phyloP scores from a whole-genome alignment of 2,888 invertebrate species.

The Hirudinaria manillensis region DNA sequence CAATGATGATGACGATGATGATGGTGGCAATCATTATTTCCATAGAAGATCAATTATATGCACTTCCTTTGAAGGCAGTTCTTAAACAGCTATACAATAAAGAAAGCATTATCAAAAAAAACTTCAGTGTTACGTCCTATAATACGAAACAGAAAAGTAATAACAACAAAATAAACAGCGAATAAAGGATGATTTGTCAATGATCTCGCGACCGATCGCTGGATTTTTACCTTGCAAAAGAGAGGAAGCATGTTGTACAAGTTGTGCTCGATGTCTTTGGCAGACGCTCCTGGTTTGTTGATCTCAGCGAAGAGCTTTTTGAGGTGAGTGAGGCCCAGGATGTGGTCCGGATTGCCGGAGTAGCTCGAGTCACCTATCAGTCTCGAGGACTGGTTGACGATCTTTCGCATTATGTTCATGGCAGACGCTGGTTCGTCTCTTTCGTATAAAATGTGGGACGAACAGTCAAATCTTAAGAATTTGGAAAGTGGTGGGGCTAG shows the following conservation, averaged over 20 bases:
- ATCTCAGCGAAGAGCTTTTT: slow-evolving; percentile 93
- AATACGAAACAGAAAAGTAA: too few relatives aligned
- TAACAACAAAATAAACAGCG: too few relatives aligned
- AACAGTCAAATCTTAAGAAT: slow-evolving; percentile 50
- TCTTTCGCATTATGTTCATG: slow-evolving; percentile 28
- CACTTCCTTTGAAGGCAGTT: too few relatives aligned
- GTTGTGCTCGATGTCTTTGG: slow-evolving; percentile 67
- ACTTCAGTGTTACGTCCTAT: too few relatives aligned
- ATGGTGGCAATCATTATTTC: too few relatives aligned
- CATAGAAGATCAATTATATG: too few relatives aligned
- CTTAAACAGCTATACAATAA: too few relatives aligned
- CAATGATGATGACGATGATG: too few relatives aligned
- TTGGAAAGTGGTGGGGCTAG: too few relatives aligned
- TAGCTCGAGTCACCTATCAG: slow-evolving; percentile 36
- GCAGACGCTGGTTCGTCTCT: not conserved
- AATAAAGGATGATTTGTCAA: too few relatives aligned
- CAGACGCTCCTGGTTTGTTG: slow-evolving; percentile 66
- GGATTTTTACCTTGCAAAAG: slow-evolving; percentile 76
- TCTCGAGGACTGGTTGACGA: slow-evolving; percentile 22
- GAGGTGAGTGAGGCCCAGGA: slow-evolving; percentile 87
- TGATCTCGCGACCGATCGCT: too few relatives aligned
- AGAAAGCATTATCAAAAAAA: too few relatives aligned
- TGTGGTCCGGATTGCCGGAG: slow-evolving; percentile 57
- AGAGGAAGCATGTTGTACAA: slow-evolving; percentile 94
- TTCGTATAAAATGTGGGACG: slow-evolving; percentile 61